Base-by-base conservation (phyloP, 1,140 invertebrate species). In the Leptinotarsa defecta region DNA sequence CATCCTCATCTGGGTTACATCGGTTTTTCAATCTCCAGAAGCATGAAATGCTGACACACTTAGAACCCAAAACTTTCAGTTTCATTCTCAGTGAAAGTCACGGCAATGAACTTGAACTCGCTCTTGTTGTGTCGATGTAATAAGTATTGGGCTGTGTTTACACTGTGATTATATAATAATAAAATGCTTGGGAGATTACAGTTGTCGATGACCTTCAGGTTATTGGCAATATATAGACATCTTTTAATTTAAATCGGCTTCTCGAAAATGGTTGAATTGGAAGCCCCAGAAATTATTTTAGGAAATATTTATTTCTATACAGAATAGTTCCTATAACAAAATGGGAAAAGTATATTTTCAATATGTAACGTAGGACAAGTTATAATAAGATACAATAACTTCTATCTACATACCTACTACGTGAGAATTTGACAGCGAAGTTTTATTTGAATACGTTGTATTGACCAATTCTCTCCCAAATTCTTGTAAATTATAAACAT, bases 401-500 rank as follows among this genome's bases (percentile, higher is more conserved):
- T 43, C 34, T 43, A 43, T 6, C 27, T 34, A 27, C 27, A 27
- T 27, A 27, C 34, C 5, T 43, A 43, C 8, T 43, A 43, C 8
- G 8, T 43, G 34, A 43, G 8, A 43, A 43, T 43, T 43, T 3
- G 8, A 43, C 34, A 43, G 8, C 34, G 8, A 11, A 43, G 8
- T 43, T 43, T 8, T 43, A 11, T 43, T 43, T 43, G 34, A 43
- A 43, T 11, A 43, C 34, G 15, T 62, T 15, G 8, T 43, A 43
- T 11, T 43, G 0, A 11, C 34, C 34, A 43, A 43, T 43, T 43
- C 34, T 43, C 34, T 62, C 20, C 8, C 71, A 72, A 19, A 65
- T 61, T 43, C 4, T 71, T 13, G 22, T 64, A 24, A 76, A 49
- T 76, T 81, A 78, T 76, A 78, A 43, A 43, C 34, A 3, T 43